A percentile compares a stretch with the other conserved stretches of the same genome.
Conservation (phyloP, 2,888 invertebrate genomes). For the Phoenoteleia sp. region DNA sequence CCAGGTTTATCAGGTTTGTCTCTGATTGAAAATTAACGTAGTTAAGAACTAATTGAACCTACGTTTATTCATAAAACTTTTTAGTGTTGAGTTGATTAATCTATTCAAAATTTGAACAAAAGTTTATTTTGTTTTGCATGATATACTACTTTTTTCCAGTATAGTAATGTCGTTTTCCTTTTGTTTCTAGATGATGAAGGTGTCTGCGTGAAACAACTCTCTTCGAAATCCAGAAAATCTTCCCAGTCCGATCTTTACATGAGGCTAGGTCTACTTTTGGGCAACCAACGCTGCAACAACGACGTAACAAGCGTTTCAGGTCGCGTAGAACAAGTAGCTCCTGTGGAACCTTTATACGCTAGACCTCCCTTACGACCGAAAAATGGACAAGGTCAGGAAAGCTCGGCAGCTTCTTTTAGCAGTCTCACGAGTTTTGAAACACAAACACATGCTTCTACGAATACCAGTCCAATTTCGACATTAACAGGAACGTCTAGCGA, state of each 20-base stretch:
- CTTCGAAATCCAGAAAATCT: conserved; percentile 87
- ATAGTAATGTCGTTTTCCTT: not conserved
- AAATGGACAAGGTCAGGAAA: conserved; percentile 80
- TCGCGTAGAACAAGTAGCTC: conserved; percentile 55
- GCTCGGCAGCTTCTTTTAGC: conserved; percentile 87
- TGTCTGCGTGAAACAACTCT: conserved; percentile 89
- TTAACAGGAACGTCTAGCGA: conserved; percentile 92
- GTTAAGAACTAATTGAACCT: not conserved
- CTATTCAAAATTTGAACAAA: not conserved
- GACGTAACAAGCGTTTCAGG: conserved; percentile 59
- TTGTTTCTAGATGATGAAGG: conserved; percentile 90
- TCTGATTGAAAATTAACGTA: not conserved
- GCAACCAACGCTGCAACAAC: conserved; percentile 85
- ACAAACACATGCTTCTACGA: conserved; percentile 92
- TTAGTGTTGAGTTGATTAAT: not conserved
- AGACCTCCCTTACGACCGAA: conserved; percentile 76
- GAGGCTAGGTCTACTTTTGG: conserved; percentile 93
- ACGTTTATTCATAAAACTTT: not conserved
- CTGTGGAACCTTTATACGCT: conserved; percentile 65
- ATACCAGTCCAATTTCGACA: conserved; percentile 96
- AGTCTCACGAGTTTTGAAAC: conserved; percentile 88
- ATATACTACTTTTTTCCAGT: not conserved
- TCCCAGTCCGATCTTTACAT: conserved; percentile 93
- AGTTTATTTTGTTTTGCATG: no score
- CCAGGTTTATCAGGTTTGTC: not conserved